Percentiles rank a stretch among this genome's conserved stretches.
Evolutionary conservation across 2,797 vertebrate genomes (phyloP).

Genomic region (Falco berigora): DNA sequence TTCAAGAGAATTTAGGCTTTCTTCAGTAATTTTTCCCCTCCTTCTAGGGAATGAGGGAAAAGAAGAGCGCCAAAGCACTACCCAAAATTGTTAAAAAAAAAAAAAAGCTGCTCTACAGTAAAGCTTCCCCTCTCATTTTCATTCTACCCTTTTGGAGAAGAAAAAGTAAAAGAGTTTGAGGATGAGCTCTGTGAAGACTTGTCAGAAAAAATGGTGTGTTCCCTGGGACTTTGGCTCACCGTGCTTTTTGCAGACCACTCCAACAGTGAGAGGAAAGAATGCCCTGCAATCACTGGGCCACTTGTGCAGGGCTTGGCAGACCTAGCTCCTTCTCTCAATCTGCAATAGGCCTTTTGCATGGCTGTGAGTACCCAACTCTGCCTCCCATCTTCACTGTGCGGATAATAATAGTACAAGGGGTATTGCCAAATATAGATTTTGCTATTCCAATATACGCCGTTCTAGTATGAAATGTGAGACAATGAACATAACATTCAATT

Average conservation of each 20-base stretch:
- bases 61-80: not conserved
- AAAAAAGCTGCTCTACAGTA: not conserved
- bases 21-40: not conserved
- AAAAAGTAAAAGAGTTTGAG: not conserved
- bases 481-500: not conserved
- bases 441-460: not conserved
- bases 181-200: not conserved
- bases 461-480: not conserved
- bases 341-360: fast-evolving
- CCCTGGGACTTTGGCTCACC: not conserved
- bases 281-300: not conserved
- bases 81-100: not conserved
- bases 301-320: not conserved
- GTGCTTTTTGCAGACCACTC: not conserved
- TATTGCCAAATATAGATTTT: not conserved
- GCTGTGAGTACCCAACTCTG: not conserved
- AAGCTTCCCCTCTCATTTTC: not conserved
- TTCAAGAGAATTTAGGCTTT: not conserved
- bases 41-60: not conserved
- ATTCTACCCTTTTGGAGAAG: not conserved
- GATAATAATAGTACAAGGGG: not conserved
- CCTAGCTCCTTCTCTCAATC: not conserved
- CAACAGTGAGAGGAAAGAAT: not conserved
- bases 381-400: not conserved
- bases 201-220: not conserved